These are phyloP conservation scores for Taxidea taxus DNA, from an alignment of 2,113 vertebrate genomes.

Conservation along the genomic window DNA sequence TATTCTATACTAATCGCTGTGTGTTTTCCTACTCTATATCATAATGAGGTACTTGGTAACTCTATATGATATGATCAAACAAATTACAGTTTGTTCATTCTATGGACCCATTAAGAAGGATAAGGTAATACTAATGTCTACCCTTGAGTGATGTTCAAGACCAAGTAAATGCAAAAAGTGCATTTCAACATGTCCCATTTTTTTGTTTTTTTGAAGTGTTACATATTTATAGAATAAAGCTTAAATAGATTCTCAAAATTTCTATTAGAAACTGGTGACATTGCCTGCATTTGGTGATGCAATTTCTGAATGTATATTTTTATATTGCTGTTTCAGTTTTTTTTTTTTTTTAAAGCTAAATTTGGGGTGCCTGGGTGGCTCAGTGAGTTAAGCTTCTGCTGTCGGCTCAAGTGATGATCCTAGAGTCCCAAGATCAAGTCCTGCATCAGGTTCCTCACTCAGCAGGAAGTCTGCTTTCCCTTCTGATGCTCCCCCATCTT, in stretches of 20 bases:
- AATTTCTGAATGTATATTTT: background rate
- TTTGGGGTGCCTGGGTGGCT: background rate
- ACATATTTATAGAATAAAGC: background rate
- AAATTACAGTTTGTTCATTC: background rate
- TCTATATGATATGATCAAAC: background rate
- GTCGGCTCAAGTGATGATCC: too few species aligned
- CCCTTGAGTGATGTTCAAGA: background rate
- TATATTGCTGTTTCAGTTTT: background rate
- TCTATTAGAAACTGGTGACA: background rate
- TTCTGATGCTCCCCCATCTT: too few species aligned
- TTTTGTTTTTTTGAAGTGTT: slow-evolving; percentile 24
- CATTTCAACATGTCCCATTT: background rate
- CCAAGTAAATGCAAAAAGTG: background rate
- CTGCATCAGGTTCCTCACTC: too few species aligned
- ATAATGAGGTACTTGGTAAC: background rate
- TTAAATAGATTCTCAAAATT: background rate
- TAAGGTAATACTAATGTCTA: background rate
- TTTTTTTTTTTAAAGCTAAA: background rate
- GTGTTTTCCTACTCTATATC: background rate
- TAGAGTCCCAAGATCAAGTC: too few species aligned
- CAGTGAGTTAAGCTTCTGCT: too few species aligned
- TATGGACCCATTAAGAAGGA: background rate
- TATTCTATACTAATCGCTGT: background rate
- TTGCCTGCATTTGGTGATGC: background rate
- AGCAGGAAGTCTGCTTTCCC: too few species aligned